Conservation (phyloP, 2,797 vertebrate species). For the Megaceryle alcyon region DNA sequence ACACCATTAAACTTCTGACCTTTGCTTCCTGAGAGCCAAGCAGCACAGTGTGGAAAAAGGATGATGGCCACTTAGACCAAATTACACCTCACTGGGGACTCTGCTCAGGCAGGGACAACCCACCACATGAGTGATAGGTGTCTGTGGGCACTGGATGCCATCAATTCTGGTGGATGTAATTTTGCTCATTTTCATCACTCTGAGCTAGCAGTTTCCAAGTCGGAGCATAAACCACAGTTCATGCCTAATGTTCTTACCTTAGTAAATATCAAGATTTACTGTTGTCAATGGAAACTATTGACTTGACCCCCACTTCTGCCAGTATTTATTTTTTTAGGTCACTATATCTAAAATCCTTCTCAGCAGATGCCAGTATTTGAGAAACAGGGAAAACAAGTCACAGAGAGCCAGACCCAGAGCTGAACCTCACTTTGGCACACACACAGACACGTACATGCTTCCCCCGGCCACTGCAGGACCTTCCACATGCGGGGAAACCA, state of each 20-base stretch:
- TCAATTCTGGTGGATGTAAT: background rate
- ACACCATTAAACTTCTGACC: background rate
- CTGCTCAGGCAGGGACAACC: background rate
- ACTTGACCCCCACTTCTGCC: background rate
- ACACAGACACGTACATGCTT: fast-evolving
- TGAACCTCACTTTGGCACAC: background rate
- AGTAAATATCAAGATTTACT: conserved; percentile 22
- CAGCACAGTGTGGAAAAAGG: background rate
- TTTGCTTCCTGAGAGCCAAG: background rate
- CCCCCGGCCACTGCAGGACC: fast-evolving
- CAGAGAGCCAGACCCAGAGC: background rate
- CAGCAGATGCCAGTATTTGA: background rate
- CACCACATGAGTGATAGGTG: background rate
- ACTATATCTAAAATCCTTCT: background rate
- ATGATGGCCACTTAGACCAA: background rate
- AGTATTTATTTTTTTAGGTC: conserved; percentile 9
- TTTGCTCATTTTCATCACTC: background rate
- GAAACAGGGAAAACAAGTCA: background rate
- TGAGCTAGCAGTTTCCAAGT: background rate
- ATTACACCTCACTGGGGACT: background rate
- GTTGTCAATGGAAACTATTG: background rate
- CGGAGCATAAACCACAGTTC: background rate
- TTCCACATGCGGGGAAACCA: fast-evolving
- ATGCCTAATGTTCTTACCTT: background rate
- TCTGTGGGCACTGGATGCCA: background rate